phyloP scores from a whole-genome alignment of 1,140 invertebrate species.

The Zaprionus ghesquierei region DNA sequence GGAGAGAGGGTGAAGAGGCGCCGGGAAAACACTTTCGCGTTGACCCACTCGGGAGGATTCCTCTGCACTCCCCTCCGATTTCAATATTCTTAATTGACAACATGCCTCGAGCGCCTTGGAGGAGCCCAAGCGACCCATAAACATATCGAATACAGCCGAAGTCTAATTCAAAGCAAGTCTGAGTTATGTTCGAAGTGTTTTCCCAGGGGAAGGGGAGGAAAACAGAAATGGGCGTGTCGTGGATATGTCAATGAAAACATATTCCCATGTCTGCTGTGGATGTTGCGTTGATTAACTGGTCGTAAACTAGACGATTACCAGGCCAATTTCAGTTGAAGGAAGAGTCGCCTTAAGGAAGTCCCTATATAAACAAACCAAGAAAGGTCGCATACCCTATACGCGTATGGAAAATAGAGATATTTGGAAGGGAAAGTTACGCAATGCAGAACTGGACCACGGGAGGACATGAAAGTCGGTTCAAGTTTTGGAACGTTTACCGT shows the following conservation, averaged over 20 bases:
- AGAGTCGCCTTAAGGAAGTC: neutral
- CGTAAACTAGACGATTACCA: conserved; percentile 69
- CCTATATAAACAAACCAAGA: conserved; percentile 1
- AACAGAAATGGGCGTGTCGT: conserved; percentile 29
- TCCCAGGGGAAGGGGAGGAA: neutral
- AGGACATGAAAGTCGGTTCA: conserved; percentile 26
- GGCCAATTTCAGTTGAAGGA: conserved; percentile 25
- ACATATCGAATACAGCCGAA: conserved; percentile 49
- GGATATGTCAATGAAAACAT: conserved; percentile 10
- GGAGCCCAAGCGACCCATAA: conserved; percentile 42
- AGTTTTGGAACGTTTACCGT: conserved; percentile 49
- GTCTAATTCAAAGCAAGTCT: conserved; percentile 41
- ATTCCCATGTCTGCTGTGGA: conserved; percentile 2
- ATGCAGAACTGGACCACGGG: neutral
- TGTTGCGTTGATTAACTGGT: conserved; percentile 65
- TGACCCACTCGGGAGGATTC: conserved; percentile 24
- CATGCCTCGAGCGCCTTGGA: conserved; percentile 37
- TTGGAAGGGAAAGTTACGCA: neutral
- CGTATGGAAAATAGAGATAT: neutral
- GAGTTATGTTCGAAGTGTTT: conserved; percentile 42
- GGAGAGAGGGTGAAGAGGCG: conserved; percentile 8
- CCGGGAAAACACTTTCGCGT: conserved; percentile 40
- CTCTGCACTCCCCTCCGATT: conserved; percentile 12
- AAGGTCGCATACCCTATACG: neutral
- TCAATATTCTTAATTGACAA: conserved; percentile 72